phyloP scores from a whole-genome alignment of 2,113 vertebrate genomes.

The Monopterus albus region DNA sequence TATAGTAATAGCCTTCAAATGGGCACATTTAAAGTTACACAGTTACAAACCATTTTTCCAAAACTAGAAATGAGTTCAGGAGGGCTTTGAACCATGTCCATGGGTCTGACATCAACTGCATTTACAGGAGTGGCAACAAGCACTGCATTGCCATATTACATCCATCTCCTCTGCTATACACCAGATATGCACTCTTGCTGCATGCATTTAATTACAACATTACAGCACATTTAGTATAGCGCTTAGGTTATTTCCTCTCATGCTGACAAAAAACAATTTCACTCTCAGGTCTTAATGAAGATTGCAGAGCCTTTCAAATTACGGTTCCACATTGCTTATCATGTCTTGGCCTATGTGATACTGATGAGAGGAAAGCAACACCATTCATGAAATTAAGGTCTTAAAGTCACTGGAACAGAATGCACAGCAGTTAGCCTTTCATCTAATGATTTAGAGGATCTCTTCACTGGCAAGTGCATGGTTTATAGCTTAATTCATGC shows the following conservation, averaged over 20 bases:
- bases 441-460: slow-evolving; percentile 63
- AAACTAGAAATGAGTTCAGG: neutral
- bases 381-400: slow-evolving; percentile 65
- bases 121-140: neutral
- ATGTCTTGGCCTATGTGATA: slow-evolving; percentile 58
- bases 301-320: slow-evolving; percentile 70
- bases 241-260: slow-evolving; percentile 65
- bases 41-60: neutral
- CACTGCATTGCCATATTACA: slow-evolving; percentile 28
- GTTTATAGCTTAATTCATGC: slow-evolving; percentile 55
- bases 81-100: neutral
- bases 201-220: slow-evolving; percentile 62
- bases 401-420: slow-evolving; percentile 53
- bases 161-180: slow-evolving; percentile 41
- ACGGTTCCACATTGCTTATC: slow-evolving; percentile 59
- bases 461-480: slow-evolving; percentile 48
- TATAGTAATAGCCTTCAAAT: neutral
- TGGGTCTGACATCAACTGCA: neutral
- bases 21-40: neutral
- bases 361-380: slow-evolving; percentile 66
- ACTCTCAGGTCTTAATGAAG: slow-evolving; percentile 68
- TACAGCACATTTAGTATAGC: slow-evolving; percentile 62
- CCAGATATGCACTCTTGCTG: slow-evolving; percentile 51
- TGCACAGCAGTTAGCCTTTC: slow-evolving; percentile 59
- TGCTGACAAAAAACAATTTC: slow-evolving; percentile 73